Base-by-base conservation (phyloP, 2,888 invertebrate genomes). In the Sceliomorpha sp. region DNA sequence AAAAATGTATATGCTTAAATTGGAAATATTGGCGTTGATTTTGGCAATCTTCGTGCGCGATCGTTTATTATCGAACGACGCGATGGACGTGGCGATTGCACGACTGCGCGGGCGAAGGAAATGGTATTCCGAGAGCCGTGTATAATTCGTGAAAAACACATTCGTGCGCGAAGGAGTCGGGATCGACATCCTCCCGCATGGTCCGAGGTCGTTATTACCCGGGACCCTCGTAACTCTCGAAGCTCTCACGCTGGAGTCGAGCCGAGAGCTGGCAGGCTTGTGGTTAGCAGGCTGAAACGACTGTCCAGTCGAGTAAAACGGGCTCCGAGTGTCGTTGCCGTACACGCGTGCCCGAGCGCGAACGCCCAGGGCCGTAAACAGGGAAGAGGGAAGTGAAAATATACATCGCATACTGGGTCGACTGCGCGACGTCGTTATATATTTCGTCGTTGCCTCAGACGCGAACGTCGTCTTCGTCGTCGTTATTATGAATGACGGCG, bases 201-300 rank as follows among this genome's bases (percentile, higher is more conserved):
- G 67, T 67, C 63, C 56, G 68, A 68, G 64, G 68, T 64, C 59
- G 56, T 68, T 59, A 64, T 68, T 67, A 67, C 59, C n/a, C 59
- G 64, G 59, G 64, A 68, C 63, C 59, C 64, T 64, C 64, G 62
- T 66, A 66, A 64, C 56, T 70, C 70, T 64, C 45, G 39, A 47
- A 27, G 47, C 59, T 59, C 67, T 67, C 67, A 67, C 59, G 59
- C 66, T 53, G 50, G 42, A 45, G n/a, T n/a, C n/a, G 17, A 39
- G 59, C 53, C 47, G 47, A 66, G 51, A 59, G 55, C 10, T 40
- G n/a, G 26, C 24, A 40, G 39, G 50, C 48, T 47, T 34, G 60
- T 56, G 60, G 34, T 56, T 40, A 50, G 53, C 53, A 17, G 62
- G 40, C 44, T 32, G 53, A 58, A 47, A 58, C 62, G 50, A 50